These are phyloP conservation scores for Carposina sasakii DNA, from an alignment of 1,140 invertebrate genomes.

Conservation along the genomic window DNA sequence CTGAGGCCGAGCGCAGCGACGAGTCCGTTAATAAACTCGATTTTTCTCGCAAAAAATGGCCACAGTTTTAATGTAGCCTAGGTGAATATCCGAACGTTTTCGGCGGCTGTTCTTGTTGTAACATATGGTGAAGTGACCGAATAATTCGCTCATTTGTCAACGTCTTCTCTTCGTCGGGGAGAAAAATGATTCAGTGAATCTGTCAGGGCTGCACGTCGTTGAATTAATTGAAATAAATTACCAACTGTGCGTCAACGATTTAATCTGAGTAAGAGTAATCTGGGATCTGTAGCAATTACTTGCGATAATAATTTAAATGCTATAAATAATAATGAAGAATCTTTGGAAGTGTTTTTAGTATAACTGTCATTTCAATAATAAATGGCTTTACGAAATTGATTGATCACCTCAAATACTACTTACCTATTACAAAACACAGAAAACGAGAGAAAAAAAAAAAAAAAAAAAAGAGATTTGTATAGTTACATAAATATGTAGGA, in stretches of 20 bases:
- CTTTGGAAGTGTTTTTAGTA: no score
- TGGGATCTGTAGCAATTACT: conserved; percentile 34
- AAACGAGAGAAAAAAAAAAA: no score
- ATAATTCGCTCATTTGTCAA: conserved; percentile 60
- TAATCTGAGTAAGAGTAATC: conserved; percentile 34
- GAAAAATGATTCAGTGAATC: conserved; percentile 63
- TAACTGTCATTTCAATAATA: no score
- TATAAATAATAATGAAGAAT: no score
- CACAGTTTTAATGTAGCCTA: conserved; percentile 13
- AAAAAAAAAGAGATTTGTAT: no score
- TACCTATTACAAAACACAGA: no score
- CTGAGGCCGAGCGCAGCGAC: conserved; percentile 23
- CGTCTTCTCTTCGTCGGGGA: conserved; percentile 44
- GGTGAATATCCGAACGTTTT: conserved; percentile 13
- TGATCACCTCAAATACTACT: no score
- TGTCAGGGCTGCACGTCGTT: conserved; percentile 43
- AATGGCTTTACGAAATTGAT: no score
- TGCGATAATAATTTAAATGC: conserved; percentile 21
- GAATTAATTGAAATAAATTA: conserved; percentile 65
- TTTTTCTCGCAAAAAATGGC: conserved; percentile 27
- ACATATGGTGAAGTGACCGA: conserved; percentile 46
- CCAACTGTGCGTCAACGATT: conserved; percentile 39
- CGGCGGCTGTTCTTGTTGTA: not conserved
- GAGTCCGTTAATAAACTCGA: conserved; percentile 44
- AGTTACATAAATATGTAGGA: no score